Conservation (phyloP, 2,888 invertebrate genomes). For the Onchidella celtica region DNA sequence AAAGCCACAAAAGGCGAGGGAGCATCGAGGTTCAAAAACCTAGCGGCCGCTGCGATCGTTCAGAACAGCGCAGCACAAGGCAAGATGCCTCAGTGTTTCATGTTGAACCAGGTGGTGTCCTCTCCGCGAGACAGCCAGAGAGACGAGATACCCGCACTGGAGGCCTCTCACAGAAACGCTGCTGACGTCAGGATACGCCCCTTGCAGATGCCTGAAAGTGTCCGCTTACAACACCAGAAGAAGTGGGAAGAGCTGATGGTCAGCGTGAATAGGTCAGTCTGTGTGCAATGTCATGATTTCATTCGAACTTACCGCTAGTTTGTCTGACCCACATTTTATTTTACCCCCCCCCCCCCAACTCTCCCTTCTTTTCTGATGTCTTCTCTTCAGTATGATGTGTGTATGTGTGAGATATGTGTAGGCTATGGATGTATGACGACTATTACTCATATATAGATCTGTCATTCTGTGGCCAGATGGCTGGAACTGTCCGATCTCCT, state of each 20-base stretch:
- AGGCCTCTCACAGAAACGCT: not conserved
- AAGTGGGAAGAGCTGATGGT: conserved; percentile 21
- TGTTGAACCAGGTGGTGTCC: not conserved
- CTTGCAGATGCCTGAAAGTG: conserved; percentile 10
- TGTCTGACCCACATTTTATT: too few relatives aligned
- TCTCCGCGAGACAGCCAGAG: not conserved
- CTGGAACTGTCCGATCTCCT: too few relatives aligned
- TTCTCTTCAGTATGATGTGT: too few relatives aligned
- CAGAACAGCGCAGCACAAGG: not conserved
- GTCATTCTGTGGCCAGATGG: too few relatives aligned
- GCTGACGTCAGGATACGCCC: not conserved
- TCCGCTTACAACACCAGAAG: not conserved
- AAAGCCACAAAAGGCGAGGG: not conserved
- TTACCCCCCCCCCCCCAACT: too few relatives aligned
- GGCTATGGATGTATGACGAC: too few relatives aligned
- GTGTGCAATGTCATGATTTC: too few relatives aligned
- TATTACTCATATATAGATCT: too few relatives aligned
- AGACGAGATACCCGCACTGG: not conserved
- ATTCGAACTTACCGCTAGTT: too few relatives aligned
- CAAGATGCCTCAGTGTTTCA: not conserved
- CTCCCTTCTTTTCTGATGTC: too few relatives aligned
- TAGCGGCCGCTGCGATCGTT: conserved; percentile 4
- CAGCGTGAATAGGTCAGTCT: conserved; percentile 13
- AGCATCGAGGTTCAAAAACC: not conserved
- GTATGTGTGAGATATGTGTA: too few relatives aligned